phyloP scores from a whole-genome alignment of 2,888 invertebrate genomes.

The Andrena flavipes region DNA sequence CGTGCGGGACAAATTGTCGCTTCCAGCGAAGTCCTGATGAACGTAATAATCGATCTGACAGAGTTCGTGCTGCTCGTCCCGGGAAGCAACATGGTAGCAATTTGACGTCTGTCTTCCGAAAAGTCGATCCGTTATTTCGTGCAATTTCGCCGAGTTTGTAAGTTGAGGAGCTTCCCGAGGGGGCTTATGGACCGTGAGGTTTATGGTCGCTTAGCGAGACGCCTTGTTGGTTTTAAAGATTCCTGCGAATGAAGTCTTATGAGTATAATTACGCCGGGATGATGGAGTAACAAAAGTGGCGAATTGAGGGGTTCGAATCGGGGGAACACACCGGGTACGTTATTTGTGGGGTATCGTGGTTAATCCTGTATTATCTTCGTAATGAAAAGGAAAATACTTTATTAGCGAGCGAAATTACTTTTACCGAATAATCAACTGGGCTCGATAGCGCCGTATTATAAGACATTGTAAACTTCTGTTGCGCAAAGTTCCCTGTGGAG shows the following conservation, averaged over 20 bases:
- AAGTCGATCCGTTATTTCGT: slow-evolving; percentile 20
- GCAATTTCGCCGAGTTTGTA: not conserved
- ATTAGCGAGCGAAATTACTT: not conserved
- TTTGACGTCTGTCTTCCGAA: slow-evolving; percentile 3
- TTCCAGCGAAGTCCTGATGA: slow-evolving; percentile 16
- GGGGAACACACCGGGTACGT: not conserved
- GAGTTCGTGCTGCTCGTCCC: slow-evolving; percentile 3
- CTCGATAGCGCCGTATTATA: too few relatives aligned
- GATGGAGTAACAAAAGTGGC: not conserved
- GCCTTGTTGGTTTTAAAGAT: slow-evolving; percentile 11
- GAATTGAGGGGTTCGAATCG: slow-evolving; percentile 14
- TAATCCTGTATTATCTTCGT: slow-evolving; percentile 12
- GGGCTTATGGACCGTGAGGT: not conserved
- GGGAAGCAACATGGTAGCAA: slow-evolving; percentile 13
- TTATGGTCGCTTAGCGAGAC: not conserved
- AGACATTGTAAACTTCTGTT: too few relatives aligned
- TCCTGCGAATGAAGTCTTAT: slow-evolving; percentile 22
- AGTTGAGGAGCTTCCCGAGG: not conserved
- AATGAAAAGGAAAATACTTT: not conserved
- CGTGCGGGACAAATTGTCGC: slow-evolving; percentile 1
- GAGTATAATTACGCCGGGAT: slow-evolving; percentile 8
- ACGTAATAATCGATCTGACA: slow-evolving; percentile 17
- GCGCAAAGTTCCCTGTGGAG: too few relatives aligned
- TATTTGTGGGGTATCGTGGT: slow-evolving; percentile 16
- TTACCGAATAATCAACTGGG: not conserved